Base-by-base conservation (phyloP, 2,113 vertebrate species). In the Polypterus senegalus region DNA sequence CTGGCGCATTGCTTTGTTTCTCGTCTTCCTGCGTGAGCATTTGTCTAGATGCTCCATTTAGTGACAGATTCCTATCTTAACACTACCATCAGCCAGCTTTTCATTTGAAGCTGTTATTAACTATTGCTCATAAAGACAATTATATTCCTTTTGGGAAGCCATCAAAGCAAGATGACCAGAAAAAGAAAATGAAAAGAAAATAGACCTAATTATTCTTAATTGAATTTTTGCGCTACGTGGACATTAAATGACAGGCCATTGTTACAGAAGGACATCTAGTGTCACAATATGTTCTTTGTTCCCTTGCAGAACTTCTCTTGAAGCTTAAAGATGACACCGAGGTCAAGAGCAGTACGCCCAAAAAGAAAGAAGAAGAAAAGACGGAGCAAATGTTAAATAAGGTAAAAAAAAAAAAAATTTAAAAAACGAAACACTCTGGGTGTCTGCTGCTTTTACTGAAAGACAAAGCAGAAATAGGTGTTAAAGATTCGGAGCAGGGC, bases 301-400 rank as follows among this genome's bases (percentile, higher is more conserved):
- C 69, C 76, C 69, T 73, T 66, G 49, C 80, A 95, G 88, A 90
- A 63, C 74, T 84, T 63, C 74, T 87, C 79, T 76, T 74, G 75
- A 84, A 77, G 81, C 68, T 83, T 71, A 61, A 46, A 67, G 80
- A 86, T 73, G 82, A 82, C 71, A 74, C 70, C 48, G 83, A 62
- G 74, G 75, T 90, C 81, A 87, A 78, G 71, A 86, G 72, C 73
- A 89, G 81, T 83, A 74, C 76, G 73, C 79, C 76, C 68, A 82
- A 85, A 79, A 89, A 77, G 76, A 79, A 77, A 68, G 73, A 72
- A 68, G 77, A 87, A 68, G 79, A 80, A 73, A 81, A 75, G 76
- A 73, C 80, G 60, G 80, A 77, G 66, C 76, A 86, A 68, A 87
- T 80, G 49, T 81, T 94, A 74, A 84, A 84, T 72, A 93, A 91